These are phyloP conservation scores for Cervus canadensis DNA, from an alignment of 2,113 vertebrate species.

Conservation along the genomic window DNA sequence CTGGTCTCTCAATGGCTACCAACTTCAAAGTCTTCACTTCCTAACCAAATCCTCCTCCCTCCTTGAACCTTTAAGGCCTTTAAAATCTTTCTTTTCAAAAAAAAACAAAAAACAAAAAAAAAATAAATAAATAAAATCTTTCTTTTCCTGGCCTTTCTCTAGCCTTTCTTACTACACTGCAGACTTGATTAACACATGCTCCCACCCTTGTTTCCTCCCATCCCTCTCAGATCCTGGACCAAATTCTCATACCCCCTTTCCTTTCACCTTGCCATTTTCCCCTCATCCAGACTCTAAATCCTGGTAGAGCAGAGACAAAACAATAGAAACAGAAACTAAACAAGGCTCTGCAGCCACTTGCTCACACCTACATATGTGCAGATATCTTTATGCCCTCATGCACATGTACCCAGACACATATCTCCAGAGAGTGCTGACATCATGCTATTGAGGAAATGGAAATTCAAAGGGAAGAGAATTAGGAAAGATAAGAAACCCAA, in stretches of 20 bases:
- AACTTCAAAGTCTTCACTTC: neutral
- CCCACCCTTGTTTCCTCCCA: neutral
- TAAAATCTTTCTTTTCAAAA: neutral
- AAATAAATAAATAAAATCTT: neutral
- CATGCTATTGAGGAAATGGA: constrained; percentile 45
- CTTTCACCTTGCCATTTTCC: neutral
- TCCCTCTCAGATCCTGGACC: neutral
- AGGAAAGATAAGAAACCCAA: constrained; percentile 40
- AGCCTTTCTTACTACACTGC: neutral
- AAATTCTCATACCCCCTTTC: neutral
- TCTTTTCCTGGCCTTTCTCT: neutral
- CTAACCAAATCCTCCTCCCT: neutral
- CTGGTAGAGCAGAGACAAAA: neutral
- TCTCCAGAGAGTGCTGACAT: constrained; percentile 16
- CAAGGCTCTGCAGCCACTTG: neutral
- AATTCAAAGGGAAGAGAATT: constrained; percentile 31
- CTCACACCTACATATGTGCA: neutral
- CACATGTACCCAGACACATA: neutral
- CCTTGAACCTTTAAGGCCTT: neutral
- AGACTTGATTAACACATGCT: neutral
- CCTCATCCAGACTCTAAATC: neutral
- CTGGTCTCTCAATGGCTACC: neutral
- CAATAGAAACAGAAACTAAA: constrained; percentile 14
- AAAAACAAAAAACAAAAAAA: too few relatives aligned
- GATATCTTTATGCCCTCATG: neutral